Percentiles rank a stretch among this genome's conserved stretches.
These are phyloP conservation scores for Globia sparganii DNA, from an alignment of 2,888 invertebrate genomes.

Conservation along the genomic window DNA sequence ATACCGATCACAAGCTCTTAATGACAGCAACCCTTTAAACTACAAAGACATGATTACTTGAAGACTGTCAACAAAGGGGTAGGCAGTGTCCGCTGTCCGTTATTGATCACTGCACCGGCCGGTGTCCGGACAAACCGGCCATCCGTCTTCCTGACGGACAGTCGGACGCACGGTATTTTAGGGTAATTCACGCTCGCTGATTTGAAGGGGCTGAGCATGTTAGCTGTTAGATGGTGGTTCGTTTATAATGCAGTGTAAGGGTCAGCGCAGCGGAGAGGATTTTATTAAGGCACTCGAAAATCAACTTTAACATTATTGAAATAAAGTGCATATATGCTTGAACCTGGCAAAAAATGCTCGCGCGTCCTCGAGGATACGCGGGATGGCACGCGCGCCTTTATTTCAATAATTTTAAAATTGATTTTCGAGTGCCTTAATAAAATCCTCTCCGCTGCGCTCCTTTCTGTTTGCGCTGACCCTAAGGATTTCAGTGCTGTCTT, in stretches of 20 bases:
- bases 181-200: constrained; percentile 60
- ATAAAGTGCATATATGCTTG: too few species aligned
- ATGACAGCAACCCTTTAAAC: constrained; percentile 22
- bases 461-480: too few species aligned
- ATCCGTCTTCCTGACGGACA: constrained; percentile 64
- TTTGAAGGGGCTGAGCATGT: constrained; percentile 35
- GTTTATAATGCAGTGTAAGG: constrained; percentile 29
- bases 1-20: not conserved
- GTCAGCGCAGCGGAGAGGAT: too few species aligned
- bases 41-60: constrained; percentile 43
- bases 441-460: too few species aligned
- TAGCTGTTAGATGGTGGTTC: constrained; percentile 10
- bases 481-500: constrained; percentile 17
- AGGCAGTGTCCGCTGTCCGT: constrained; percentile 32
- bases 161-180: constrained; percentile 41
- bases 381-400: too few species aligned
- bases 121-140: constrained; percentile 39
- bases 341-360: too few species aligned
- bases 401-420: too few species aligned
- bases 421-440: too few species aligned
- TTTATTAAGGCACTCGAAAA: too few species aligned
- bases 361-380: too few species aligned
- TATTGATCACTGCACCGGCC: constrained; percentile 55
- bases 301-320: too few species aligned
- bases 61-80: constrained; percentile 39